A percentile compares a stretch with the other conserved stretches of the same genome.
phyloP scores from a whole-genome alignment of 2,888 invertebrate genomes.

The Lepidocyrtinus sp. region DNA sequence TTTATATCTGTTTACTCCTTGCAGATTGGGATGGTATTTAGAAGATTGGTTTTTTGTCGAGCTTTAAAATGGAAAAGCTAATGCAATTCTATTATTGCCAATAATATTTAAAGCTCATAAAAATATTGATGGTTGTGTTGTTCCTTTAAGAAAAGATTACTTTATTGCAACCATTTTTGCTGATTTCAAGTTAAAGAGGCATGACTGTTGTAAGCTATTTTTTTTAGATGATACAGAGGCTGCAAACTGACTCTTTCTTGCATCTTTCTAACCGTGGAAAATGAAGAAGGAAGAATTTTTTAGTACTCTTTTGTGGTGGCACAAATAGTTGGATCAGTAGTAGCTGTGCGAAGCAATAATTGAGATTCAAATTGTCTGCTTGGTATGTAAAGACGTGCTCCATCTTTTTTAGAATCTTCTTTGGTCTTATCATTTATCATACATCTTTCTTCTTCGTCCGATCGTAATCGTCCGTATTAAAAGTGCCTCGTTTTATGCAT shows the following conservation, averaged over 20 bases:
- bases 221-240: background rate
- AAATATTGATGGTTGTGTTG: too few relatives aligned
- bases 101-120: too few relatives aligned
- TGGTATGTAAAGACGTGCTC: background rate
- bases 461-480: background rate
- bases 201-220: background rate
- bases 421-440: background rate
- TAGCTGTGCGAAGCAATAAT: background rate
- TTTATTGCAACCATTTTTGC: background rate
- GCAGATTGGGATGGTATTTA: background rate
- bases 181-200: background rate
- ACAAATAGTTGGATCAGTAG: too few relatives aligned
- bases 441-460: background rate
- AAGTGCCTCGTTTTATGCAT: background rate
- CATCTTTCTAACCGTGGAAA: background rate
- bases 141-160: background rate
- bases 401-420: background rate
- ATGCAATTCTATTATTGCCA: background rate
- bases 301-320: background rate
- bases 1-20: background rate
- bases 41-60: too few relatives aligned
- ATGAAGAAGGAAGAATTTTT: background rate
- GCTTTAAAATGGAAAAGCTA: background rate
- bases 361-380: background rate
- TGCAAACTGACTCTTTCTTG: background rate